A percentile compares a stretch with the other conserved stretches of the same genome.
These are phyloP conservation scores for Hyposmocoma kahamanoa DNA, from an alignment of 1,140 invertebrate genomes.

Conservation along the genomic window DNA sequence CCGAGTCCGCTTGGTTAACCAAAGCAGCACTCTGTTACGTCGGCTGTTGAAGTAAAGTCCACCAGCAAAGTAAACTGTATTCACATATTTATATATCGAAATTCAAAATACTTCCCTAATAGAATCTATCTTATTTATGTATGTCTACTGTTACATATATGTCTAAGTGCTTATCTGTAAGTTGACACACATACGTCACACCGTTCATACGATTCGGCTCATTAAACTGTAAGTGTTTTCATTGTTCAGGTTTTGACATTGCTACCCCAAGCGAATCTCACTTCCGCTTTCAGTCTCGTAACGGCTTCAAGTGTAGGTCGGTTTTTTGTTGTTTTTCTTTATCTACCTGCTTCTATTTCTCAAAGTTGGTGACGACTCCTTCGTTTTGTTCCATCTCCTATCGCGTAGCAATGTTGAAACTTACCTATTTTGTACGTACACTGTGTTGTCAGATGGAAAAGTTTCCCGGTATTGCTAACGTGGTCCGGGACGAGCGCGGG, in stretches of 20 bases:
- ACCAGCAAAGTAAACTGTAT: slow-evolving; percentile 28
- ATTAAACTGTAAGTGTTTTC: slow-evolving; percentile 43
- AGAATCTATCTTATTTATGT: slow-evolving; percentile 43
- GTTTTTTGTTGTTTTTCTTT: slow-evolving; percentile 13
- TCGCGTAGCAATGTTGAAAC: slow-evolving; percentile 67
- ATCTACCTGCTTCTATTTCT: slow-evolving; percentile 38
- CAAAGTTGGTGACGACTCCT: slow-evolving; percentile 54
- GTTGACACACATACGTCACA: slow-evolving; percentile 42
- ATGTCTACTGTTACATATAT: slow-evolving; percentile 62
- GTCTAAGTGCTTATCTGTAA: slow-evolving; percentile 64
- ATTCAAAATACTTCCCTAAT: slow-evolving; percentile 35
- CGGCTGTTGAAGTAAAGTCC: slow-evolving; percentile 32
- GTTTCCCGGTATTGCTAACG: slow-evolving; percentile 1
- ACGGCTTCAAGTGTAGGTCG: slow-evolving; percentile 18
- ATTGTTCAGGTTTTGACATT: slow-evolving; percentile 61
- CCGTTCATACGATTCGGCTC: slow-evolving; percentile 43
- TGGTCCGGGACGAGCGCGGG: neutral
- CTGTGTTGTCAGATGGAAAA: slow-evolving; percentile 53
- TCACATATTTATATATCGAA: slow-evolving; percentile 29
- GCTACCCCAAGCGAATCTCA: slow-evolving; percentile 33
- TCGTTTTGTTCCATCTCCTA: slow-evolving; percentile 10
- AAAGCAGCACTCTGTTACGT: too few species aligned
- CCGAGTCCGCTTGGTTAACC: too few species aligned
- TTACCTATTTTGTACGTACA: slow-evolving; percentile 31
- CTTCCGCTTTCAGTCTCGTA: slow-evolving; percentile 15